Percentiles rank a stretch among this genome's conserved stretches.
phyloP scores from a whole-genome alignment of 2,113 vertebrate species.

The Pseudopipra pipra region DNA sequence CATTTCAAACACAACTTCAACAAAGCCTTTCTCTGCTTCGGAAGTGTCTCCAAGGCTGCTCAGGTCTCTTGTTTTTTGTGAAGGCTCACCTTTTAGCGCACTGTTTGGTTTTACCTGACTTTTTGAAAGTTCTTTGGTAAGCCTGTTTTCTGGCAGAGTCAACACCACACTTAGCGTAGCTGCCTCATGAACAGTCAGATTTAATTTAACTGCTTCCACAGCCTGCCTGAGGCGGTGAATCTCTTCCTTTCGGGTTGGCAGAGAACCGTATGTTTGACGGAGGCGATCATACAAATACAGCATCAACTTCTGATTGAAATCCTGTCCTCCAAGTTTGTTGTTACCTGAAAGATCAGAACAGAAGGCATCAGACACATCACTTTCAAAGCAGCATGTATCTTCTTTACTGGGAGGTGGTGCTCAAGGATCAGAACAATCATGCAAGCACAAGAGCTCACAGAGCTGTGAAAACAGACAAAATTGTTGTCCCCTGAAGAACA shows the following conservation, averaged over 20 bases:
- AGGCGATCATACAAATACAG: conserved; percentile 83
- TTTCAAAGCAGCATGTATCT: not conserved
- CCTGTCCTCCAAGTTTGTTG: conserved; percentile 96
- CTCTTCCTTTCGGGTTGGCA: conserved; percentile 87
- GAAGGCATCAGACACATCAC: not conserved
- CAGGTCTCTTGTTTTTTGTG: not conserved
- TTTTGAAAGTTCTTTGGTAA: not conserved
- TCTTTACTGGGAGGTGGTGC: not conserved
- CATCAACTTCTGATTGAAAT: conserved; percentile 94
- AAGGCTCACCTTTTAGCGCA: not conserved
- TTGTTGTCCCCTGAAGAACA: not conserved
- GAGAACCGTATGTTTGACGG: conserved; percentile 76
- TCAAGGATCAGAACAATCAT: not conserved
- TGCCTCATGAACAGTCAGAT: conserved; percentile 82
- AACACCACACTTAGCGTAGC: conserved; percentile 76
- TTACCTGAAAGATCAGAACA: conserved; percentile 81
- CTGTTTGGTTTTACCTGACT: not conserved
- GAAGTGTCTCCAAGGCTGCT: not conserved
- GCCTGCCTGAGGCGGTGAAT: conserved; percentile 88
- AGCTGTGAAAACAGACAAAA: not conserved
- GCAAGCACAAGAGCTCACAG: not conserved
- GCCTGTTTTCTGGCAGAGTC: conserved; percentile 66
- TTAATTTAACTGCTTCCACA: conserved; percentile 91
- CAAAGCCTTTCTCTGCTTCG: not conserved
- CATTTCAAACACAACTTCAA: conserved; percentile 76